Evolutionary conservation across 2,797 vertebrate species (phyloP), one percentile per base, ranked within the genome.

Genomic region (Momotus momota): DNA sequence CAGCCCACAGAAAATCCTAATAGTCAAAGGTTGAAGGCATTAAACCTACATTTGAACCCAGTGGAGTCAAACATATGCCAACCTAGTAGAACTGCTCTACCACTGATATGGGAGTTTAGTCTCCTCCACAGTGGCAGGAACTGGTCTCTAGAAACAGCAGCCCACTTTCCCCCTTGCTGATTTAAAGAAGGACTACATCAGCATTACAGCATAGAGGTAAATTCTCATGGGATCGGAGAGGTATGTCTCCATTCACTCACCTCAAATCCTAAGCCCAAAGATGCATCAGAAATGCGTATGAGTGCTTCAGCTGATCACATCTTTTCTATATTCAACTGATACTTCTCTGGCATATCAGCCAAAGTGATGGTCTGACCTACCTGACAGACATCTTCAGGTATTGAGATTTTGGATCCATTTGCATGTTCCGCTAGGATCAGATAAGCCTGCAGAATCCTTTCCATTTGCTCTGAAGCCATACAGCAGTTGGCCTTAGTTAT

Each of bases 371-470:
- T 41, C 20, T 83, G 45, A 87, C 97, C 71, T 94, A 99, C 99
- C 98, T 98, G 97, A 97, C 98, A 99, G 48, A 99, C 96, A 3
- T 96, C 95, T 90, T 98, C 98, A 3, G 99, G 98, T 38, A 97
- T 86, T n/a, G 98, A 98, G 93, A 99, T 91, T 97, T 99, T 99
- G 16, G 98, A 98, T 65, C 99, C 99, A 21, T 98, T 97, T 75
- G 95, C 98, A 94, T 99, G 97, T 62, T 98, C 98, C 81, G 98
- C 97, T 67, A 99, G 96, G 17, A 99, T 98, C 85, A 99, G 98
- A 67, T 99, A 98, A 29, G 98, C 97, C 64, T 98, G 98, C 92
- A 99, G 97, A 93, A 99, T 93, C 88, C 98, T 98, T 97, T 99
- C 98, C 55, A 99, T 97, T 94, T 99, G 99, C 78, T 99, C 98